Base-by-base conservation (phyloP, 2,113 vertebrate genomes). In the Corvus moneduloides region DNA sequence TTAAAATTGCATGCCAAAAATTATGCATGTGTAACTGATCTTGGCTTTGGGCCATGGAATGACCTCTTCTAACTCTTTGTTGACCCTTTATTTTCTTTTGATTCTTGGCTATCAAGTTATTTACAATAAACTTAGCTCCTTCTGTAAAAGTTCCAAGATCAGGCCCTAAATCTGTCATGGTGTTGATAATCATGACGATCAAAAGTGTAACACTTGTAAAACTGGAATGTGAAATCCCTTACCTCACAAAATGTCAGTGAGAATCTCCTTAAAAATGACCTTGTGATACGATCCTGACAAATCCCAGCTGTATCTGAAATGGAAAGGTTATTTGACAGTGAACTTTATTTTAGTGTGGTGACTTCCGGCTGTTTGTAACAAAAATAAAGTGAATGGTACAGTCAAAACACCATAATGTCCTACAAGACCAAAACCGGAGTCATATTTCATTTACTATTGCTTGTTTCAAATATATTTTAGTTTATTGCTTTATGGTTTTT, bases 181-280 rank as follows among this genome's bases (percentile, higher is more conserved):
- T 68, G 69, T 67, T 90, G 73, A 90, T 90, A 90, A 88, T 54
- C 73, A 64, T 28, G 52, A 87, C 0, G 10, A 93, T 77, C 71
- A 83, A 68, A 93, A 88, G 41, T 23, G 43, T 77, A 93, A 88
- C 87, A 77, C 82, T 86, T 90, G 58, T 78, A 93, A 89, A 92
- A 67, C 52, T 68, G 72, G 73, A 90, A 87, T 80, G 88, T 89
- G 80, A 94, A 94, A 87, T 93, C 80, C 87, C 52, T 94, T 96
- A 95, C 90, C 91, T 96, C 92, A 87, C 73, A 91, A 82, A 82
- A 84, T 68, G 54, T 63, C 88, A 87, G 64, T 33, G 24, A 93
- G 76, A 93, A 86, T 90, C 83, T 93, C 90, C 94, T 95, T 87
- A 72, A 90, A 91, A 93, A 81, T 79, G 80, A 92, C 83, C 88